Percentiles rank a stretch among this genome's conserved stretches.
These are phyloP conservation scores for Synergus japonicus DNA, from an alignment of 2,888 invertebrate genomes.

Conservation along the genomic window DNA sequence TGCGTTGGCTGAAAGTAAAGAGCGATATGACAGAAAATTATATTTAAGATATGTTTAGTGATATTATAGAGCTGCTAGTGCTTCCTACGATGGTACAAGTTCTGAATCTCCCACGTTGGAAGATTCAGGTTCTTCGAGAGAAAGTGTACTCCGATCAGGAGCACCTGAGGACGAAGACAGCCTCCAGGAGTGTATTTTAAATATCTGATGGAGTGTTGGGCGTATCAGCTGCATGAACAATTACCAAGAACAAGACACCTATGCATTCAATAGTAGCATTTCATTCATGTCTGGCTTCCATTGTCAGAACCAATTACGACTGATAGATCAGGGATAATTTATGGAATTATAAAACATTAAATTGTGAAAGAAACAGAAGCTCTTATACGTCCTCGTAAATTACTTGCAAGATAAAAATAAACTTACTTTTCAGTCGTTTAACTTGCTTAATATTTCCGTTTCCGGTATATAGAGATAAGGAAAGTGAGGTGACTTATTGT, in stretches of 20 bases:
- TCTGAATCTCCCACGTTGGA: conserved; percentile 61
- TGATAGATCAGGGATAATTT: not conserved
- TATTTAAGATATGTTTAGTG: conserved; percentile 7
- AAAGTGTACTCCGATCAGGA: conserved; percentile 64
- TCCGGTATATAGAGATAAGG: not conserved
- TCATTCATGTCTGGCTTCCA: not conserved
- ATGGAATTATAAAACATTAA: not conserved
- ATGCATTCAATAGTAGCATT: conserved; percentile 7
- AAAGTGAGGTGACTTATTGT: conserved; percentile 13
- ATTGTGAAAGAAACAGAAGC: conserved; percentile 1
- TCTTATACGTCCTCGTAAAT: not conserved
- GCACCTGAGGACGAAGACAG: conserved; percentile 63
- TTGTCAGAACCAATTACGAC: not conserved
- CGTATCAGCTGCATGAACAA: not conserved
- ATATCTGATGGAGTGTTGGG: conserved; percentile 48
- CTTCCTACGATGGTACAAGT: conserved; percentile 32
- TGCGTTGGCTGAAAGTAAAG: not conserved
- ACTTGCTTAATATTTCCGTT: conserved; percentile 5
- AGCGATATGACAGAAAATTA: not conserved
- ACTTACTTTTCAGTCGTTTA: not conserved
- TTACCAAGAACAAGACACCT: not conserved
- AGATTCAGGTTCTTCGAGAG: conserved; percentile 64
- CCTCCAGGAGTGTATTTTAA: conserved; percentile 68
- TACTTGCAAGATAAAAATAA: not conserved
- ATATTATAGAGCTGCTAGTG: conserved; percentile 17